A percentile compares a stretch with the other conserved stretches of the same genome.
Evolutionary conservation across 2,113 vertebrate genomes (phyloP).

Genomic region (Nannospalax galili): DNA sequence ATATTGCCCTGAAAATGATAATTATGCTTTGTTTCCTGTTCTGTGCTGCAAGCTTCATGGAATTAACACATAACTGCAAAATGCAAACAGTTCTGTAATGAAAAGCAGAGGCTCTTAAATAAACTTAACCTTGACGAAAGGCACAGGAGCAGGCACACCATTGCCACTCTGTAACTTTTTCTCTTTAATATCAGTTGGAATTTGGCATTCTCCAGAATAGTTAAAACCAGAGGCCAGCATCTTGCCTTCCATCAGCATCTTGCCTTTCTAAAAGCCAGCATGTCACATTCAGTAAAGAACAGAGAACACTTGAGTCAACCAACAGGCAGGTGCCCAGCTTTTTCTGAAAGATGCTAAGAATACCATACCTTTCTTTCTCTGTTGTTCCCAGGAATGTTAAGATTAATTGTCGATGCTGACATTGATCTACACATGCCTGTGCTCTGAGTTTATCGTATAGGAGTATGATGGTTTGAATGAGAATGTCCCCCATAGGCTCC

Average conservation of each 20-base stretch:
- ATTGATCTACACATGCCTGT: not conserved
- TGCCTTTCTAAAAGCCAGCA: not conserved
- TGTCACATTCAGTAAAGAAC: not conserved
- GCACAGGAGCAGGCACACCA: not conserved
- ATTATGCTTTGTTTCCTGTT: conserved; percentile 47
- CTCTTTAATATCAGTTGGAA: conserved; percentile 11
- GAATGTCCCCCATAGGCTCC: too few species aligned
- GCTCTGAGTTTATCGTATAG: not conserved
- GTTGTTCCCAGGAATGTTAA: not conserved
- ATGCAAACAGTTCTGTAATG: conserved; percentile 39
- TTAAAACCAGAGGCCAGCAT: not conserved
- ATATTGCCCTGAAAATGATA: conserved; percentile 37
- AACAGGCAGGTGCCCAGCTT: not conserved
- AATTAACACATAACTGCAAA: conserved; percentile 28
- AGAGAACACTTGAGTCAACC: not conserved
- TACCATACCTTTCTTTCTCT: not conserved
- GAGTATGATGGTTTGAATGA: too few species aligned
- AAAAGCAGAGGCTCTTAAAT: conserved; percentile 52
- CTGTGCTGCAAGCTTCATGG: conserved; percentile 42
- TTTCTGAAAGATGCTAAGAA: not conserved
- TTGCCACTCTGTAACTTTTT: not conserved
- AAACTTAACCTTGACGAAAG: conserved; percentile 41
- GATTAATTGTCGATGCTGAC: not conserved
- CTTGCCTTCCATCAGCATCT: conserved; percentile 16
- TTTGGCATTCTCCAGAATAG: not conserved